These are phyloP conservation scores for Hirudinaria manillensis DNA, from an alignment of 2,888 invertebrate species.

Conservation along the genomic window DNA sequence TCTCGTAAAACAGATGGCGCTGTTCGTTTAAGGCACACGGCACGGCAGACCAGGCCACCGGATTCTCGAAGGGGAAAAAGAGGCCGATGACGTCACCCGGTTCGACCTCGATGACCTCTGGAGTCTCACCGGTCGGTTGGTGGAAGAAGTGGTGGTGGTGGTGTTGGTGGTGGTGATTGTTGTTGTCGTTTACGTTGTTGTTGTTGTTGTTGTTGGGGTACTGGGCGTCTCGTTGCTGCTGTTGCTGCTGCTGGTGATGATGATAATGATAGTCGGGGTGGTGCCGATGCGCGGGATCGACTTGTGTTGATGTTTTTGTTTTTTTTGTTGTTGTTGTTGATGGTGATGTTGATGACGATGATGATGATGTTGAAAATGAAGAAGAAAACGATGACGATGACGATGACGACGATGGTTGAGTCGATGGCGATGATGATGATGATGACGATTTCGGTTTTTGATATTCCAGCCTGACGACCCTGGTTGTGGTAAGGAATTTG, in stretches of 20 bases:
- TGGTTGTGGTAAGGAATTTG: too few relatives aligned
- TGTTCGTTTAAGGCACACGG: constrained; percentile 38
- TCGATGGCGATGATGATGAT: background rate
- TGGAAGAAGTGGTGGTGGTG: background rate
- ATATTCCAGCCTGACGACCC: background rate
- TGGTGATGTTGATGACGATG: constrained; percentile 26
- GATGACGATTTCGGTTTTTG: constrained; percentile 12
- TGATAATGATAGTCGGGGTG: constrained; percentile 1
- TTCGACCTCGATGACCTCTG: constrained; percentile 31
- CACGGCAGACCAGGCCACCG: constrained; percentile 39
- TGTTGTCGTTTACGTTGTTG: background rate
- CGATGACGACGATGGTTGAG: background rate
- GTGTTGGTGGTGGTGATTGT: background rate
- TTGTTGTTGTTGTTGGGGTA: background rate
- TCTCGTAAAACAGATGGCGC: constrained; percentile 27
- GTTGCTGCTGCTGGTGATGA: constrained; percentile 8
- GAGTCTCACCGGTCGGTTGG: background rate
- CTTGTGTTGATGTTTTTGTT: constrained; percentile 15
- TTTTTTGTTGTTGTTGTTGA: constrained; percentile 20
- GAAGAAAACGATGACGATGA: background rate
- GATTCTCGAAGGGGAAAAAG: constrained; percentile 38
- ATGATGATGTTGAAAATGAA: constrained; percentile 21
- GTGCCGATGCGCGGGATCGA: background rate
- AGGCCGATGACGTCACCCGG: constrained; percentile 40
- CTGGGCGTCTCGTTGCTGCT: constrained; percentile 1